These are phyloP conservation scores for Drosophila bocki DNA, from an alignment of 1,140 invertebrate genomes.

Conservation along the genomic window DNA sequence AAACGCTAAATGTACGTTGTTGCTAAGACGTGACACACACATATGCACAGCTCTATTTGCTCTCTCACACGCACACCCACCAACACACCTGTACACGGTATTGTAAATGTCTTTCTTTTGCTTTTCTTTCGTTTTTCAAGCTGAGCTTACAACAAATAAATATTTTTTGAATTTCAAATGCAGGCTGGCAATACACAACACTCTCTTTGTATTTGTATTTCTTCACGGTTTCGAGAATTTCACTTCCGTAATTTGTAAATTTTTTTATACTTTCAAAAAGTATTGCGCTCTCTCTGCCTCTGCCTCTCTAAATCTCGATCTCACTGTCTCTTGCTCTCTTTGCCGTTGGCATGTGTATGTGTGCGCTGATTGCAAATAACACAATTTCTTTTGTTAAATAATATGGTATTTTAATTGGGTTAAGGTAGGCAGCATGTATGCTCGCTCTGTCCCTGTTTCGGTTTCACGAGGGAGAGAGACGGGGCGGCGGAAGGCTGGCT, in stretches of 20 bases:
- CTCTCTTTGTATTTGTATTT: constrained; percentile 40
- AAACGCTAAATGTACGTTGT: constrained; percentile 70
- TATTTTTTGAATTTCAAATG: constrained; percentile 47
- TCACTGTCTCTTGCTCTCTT: constrained; percentile 41
- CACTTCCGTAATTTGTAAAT: constrained; percentile 69
- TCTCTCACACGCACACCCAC: constrained; percentile 27
- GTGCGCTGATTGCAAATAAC: constrained; percentile 75
- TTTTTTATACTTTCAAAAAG: constrained; percentile 73
- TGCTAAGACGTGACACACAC: constrained; percentile 77
- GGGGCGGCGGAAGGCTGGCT: constrained; percentile 15
- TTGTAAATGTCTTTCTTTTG: constrained; percentile 22
- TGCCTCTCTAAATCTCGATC: constrained; percentile 13
- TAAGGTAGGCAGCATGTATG: constrained; percentile 84
- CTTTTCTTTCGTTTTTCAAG: constrained; percentile 44
- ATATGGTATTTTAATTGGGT: constrained; percentile 84
- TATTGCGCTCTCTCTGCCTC: constrained; percentile 51
- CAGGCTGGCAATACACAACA: constrained; percentile 27
- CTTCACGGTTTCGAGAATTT: constrained; percentile 70
- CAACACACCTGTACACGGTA: constrained; percentile 25
- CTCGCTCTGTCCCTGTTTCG: constrained; percentile 47
- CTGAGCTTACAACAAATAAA: constrained; percentile 33
- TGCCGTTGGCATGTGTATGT: constrained; percentile 8
- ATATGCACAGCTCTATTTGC: constrained; percentile 39
- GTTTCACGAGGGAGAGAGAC: constrained; percentile 6
- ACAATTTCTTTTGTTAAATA: constrained; percentile 85